phyloP scores from a whole-genome alignment of 1,140 invertebrate genomes.

The Zaprionus ghesquierei region DNA sequence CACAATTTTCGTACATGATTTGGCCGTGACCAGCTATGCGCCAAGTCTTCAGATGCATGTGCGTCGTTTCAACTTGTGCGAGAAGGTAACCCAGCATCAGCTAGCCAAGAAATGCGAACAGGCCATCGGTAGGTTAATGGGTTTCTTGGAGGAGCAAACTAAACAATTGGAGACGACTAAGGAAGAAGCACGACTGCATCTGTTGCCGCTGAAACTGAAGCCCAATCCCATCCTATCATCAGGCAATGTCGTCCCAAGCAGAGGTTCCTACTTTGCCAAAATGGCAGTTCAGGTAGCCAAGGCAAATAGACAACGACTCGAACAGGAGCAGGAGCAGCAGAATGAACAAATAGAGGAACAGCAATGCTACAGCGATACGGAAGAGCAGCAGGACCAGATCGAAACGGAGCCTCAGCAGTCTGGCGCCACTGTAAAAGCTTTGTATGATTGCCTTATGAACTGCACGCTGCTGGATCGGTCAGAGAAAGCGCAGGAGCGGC shows the following conservation, averaged over 20 bases:
- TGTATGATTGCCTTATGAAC: conserved; percentile 23
- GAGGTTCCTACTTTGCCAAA: neutral
- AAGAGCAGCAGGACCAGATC: neutral
- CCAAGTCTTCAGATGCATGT: conserved; percentile 25
- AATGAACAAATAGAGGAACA: neutral
- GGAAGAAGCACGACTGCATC: too few relatives aligned
- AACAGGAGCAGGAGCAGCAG: neutral
- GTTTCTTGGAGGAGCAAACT: conserved; percentile 3
- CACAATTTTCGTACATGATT: conserved; percentile 36
- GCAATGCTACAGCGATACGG: neutral
- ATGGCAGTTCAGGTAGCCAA: conserved; percentile 18
- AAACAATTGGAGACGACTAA: neutral
- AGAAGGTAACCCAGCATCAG: neutral
- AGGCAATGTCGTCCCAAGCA: neutral
- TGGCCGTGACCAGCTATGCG: conserved; percentile 26
- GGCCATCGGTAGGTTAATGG: neutral
- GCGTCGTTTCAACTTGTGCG: conserved; percentile 2
- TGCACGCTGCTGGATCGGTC: conserved; percentile 3
- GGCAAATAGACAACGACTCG: neutral
- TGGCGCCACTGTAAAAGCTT: conserved; percentile 3
- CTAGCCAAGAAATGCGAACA: conserved; percentile 24
- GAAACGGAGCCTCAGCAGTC: neutral
- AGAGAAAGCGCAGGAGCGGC: neutral
- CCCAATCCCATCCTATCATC: neutral
- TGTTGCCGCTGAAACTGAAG: neutral